These are phyloP conservation scores for Dicyrtomina minuta DNA, from an alignment of 2,888 invertebrate species.

Conservation along the genomic window DNA sequence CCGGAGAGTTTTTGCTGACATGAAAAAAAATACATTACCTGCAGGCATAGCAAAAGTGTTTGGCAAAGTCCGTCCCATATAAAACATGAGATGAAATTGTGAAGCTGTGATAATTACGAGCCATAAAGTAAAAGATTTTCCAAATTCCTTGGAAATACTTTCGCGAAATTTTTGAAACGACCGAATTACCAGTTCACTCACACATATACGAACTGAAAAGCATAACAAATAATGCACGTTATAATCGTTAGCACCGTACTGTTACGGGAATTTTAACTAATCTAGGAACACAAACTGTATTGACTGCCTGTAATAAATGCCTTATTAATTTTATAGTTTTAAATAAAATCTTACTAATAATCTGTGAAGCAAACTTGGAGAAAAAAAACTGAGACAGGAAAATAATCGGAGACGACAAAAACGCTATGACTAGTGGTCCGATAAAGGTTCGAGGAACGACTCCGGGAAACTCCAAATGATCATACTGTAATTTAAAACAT, in stretches of 20 bases:
- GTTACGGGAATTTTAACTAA: too few relatives aligned
- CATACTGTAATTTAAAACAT: conserved; percentile 70
- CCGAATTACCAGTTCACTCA: conserved; percentile 74
- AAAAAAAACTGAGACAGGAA: conserved; percentile 68
- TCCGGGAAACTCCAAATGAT: conserved; percentile 95
- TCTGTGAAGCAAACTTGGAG: conserved; percentile 85
- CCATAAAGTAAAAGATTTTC: conserved; percentile 76
- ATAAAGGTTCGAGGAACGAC: conserved; percentile 96
- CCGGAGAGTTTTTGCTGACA: background rate
- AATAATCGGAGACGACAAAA: conserved; percentile 75
- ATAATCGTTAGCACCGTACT: too few relatives aligned
- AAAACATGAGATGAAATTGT: conserved; percentile 98
- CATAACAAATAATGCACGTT: too few relatives aligned
- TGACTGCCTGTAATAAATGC: too few relatives aligned
- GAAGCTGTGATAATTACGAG: conserved; percentile 79
- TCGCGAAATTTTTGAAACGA: conserved; percentile 73
- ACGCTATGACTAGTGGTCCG: conserved; percentile 81
- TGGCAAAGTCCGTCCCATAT: conserved; percentile 89
- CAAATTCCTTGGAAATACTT: conserved; percentile 75
- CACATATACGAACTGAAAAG: conserved; percentile 74
- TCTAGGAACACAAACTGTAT: too few relatives aligned
- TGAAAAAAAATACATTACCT: too few relatives aligned
- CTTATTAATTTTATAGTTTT: background rate
- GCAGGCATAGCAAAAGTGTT: conserved; percentile 90
- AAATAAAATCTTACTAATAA: conserved; percentile 68